Base-by-base conservation (phyloP, 2,888 invertebrate species). In the Polyploca ridens region DNA sequence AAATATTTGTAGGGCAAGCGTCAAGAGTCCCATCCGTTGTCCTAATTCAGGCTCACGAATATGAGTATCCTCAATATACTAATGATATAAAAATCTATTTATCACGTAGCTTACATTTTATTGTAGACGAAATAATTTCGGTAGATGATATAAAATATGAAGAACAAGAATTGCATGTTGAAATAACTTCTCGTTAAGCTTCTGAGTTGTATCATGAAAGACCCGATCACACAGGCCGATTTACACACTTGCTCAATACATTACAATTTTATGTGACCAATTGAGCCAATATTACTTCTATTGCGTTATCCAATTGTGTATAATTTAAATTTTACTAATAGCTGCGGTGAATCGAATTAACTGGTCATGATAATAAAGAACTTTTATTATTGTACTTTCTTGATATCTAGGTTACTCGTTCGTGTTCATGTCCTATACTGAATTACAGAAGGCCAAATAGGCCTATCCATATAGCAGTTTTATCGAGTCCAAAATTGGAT, bases 1-100 rank as follows among this genome's bases (percentile, higher is more conserved):
- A 84, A 86, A 86, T 86, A 87, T 85, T 85, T 84, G 86, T 78
- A 74, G 78, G 75, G 70, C 75, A 78, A 78, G 76, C 75, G 81
- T 76, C 79, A 80, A 81, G 82, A 79, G 76, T 71, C 16, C 77
- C 74, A 74, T 77, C 66, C 72, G 69, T 69, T 75, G 77, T 71
- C 74, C 77, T 72, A 72, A 73, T 76, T 77, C 73, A 69, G 71
- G 76, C 73, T 68, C 62, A 63, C 64, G 66, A 69, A 62, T 63
- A 76, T 62, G 64, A 67, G 54, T 16, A 10, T 54, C 54, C n/a
- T 14, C 19, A 54, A 54, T 16, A 19, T 10, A 19, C 16, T 54
- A 54, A 19, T 19, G 19, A 10, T 19, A 19, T 54, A 6, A 49
- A 19, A 54, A 54, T 49, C 54, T 10, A 54, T 54, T 54, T 54